Conservation (phyloP, 1,140 invertebrate genomes). For the Trachelipus rathkii region DNA sequence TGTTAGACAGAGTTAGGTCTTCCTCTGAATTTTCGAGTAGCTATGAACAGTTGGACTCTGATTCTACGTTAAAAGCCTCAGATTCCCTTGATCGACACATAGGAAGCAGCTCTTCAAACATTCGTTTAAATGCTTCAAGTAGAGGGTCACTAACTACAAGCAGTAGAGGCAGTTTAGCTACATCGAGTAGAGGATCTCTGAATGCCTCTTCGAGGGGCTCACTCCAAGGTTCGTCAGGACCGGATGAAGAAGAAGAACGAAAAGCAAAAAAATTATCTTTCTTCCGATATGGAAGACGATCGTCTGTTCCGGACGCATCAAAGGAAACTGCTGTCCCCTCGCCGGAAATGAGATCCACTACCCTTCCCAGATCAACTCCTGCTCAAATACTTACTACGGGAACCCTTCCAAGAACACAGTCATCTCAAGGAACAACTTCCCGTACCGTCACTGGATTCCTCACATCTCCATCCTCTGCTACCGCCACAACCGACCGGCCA, state of each 20-base stretch:
- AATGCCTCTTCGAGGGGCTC: conserved; percentile 49
- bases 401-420: conserved; percentile 39
- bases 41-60: conserved; percentile 44
- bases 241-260: conserved; percentile 44
- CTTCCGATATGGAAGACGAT: conserved; percentile 40
- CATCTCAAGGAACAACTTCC: conserved; percentile 17
- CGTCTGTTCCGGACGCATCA: conserved; percentile 42
- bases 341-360: conserved; percentile 44
- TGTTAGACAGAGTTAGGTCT: conserved; percentile 40
- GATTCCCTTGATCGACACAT: conserved; percentile 44
- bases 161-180: conserved; percentile 43
- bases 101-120: conserved; percentile 43
- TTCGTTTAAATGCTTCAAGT: conserved; percentile 42
- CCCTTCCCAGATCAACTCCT: conserved; percentile 42
- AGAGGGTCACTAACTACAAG: conserved; percentile 44
- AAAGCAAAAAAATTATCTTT: conserved; percentile 43
- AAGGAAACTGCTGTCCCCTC: conserved; percentile 30
- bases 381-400: conserved; percentile 40
- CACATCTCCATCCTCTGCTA: conserved; percentile 26
- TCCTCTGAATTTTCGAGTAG: conserved; percentile 43
- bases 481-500: conserved; percentile 27
- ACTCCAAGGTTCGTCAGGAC: conserved; percentile 66
- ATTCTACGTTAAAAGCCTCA: conserved; percentile 44
- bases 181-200: conserved; percentile 43
- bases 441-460: conserved; percentile 31